These are phyloP conservation scores for Melangyna quadrimaculata DNA, from an alignment of 2,888 invertebrate species.

Conservation along the genomic window DNA sequence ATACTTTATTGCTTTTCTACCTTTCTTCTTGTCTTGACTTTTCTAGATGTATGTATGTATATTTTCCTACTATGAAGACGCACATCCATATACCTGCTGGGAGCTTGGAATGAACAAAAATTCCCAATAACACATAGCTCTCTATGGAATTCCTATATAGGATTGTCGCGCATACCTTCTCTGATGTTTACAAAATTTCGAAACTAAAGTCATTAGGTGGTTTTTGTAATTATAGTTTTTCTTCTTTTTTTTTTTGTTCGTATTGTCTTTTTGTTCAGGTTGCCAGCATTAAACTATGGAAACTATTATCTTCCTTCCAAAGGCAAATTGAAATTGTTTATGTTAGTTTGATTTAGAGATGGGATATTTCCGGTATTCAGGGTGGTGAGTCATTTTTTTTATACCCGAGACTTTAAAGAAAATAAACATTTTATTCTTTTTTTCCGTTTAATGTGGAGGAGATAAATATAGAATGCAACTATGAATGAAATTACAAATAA, in stretches of 20 bases:
- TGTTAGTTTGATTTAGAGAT: conserved; percentile 24
- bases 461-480: background rate
- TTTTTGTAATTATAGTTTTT: conserved; percentile 24
- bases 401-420: background rate
- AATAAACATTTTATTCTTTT: conserved; percentile 8
- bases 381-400: conserved; percentile 26
- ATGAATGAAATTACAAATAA: background rate
- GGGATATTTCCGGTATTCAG: background rate
- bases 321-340: conserved; percentile 16
- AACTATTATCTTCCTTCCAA: background rate
- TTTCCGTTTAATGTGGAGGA: background rate
- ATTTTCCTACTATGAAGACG: background rate
- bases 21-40: conserved; percentile 9
- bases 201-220: conserved; percentile 26
- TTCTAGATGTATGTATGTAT: background rate
- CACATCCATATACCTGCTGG: conserved; percentile 2
- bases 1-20: conserved; percentile 35
- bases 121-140: conserved; percentile 6
- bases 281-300: conserved; percentile 7
- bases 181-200: conserved; percentile 12
- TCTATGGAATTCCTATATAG: background rate
- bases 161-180: background rate
- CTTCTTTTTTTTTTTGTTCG: conserved; percentile 11
- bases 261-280: background rate
- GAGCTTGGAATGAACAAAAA: background rate